Evolutionary conservation across 1,140 invertebrate genomes (phyloP).

Genomic region (Ceratosolen fusciceps): DNA sequence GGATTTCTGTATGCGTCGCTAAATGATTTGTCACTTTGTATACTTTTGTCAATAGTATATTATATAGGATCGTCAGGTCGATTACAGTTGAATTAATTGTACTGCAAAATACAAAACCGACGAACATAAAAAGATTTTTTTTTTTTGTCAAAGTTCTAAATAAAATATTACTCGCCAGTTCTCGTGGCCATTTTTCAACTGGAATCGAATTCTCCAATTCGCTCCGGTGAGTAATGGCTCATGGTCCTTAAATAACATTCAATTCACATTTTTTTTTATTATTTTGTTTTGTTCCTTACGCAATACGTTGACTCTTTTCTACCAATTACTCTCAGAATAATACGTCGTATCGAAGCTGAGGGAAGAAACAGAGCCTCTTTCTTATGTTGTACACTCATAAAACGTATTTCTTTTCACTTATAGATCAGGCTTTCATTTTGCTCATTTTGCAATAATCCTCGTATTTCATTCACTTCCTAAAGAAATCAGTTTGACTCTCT

Average conservation of each 20-base stretch:
- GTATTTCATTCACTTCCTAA: slow-evolving; percentile 35
- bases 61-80: slow-evolving; percentile 51
- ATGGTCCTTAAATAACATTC: slow-evolving; percentile 48
- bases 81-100: slow-evolving; percentile 52
- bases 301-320: slow-evolving; percentile 41
- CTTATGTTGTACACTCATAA: slow-evolving; percentile 44
- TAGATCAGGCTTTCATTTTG: slow-evolving; percentile 41
- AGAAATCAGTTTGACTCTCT: slow-evolving; percentile 32
- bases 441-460: slow-evolving; percentile 40
- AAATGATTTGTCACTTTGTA: slow-evolving; percentile 35
- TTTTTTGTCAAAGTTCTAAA: slow-evolving; percentile 46
- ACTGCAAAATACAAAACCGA: slow-evolving; percentile 50
- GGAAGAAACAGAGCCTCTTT: slow-evolving; percentile 39
- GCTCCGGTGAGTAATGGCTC: slow-evolving; percentile 22
- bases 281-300: slow-evolving; percentile 37
- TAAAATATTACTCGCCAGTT: slow-evolving; percentile 47
- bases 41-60: slow-evolving; percentile 52
- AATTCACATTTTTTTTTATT: slow-evolving; percentile 42
- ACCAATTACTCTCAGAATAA: slow-evolving; percentile 48
- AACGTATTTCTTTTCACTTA: slow-evolving; percentile 44
- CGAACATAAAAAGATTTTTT: slow-evolving; percentile 47
- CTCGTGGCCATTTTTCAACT: slow-evolving; percentile 20
- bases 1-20: slow-evolving; percentile 18
- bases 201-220: slow-evolving; percentile 29
- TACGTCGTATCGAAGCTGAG: slow-evolving; percentile 45